These are phyloP conservation scores for Aphelocoma coerulescens DNA, from an alignment of 2,113 vertebrate genomes.

Conservation along the genomic window DNA sequence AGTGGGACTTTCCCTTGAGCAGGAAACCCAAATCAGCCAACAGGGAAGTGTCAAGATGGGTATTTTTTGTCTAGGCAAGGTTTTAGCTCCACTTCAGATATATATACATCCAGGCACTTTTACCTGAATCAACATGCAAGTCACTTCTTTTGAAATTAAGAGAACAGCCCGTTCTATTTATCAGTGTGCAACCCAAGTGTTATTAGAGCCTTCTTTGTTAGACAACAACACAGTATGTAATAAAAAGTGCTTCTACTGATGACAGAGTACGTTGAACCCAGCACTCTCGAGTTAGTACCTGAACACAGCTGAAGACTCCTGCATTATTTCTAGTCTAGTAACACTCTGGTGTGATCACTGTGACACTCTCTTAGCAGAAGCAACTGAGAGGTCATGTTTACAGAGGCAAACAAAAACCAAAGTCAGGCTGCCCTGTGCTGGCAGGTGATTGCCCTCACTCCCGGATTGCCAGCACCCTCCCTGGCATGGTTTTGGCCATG, in stretches of 20 bases:
- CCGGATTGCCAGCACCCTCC: not conserved
- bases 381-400: not conserved
- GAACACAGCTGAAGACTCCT: not conserved
- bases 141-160: not conserved
- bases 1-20: not conserved
- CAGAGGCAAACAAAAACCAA: not conserved
- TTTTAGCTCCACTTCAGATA: not conserved
- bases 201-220: not conserved
- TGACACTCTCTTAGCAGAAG: not conserved
- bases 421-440: not conserved
- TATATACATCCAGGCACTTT: not conserved
- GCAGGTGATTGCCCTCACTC: fast-evolving
- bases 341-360: not conserved
- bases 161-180: not conserved
- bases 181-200: not conserved
- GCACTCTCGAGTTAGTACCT: not conserved
- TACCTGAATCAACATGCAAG: not conserved
- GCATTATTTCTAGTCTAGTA: not conserved
- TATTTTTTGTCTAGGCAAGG: not conserved
- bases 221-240: not conserved
- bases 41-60: not conserved
- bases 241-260: not conserved
- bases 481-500: fast-evolving
- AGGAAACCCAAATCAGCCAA: not conserved
- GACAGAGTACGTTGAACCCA: fast-evolving